Percentiles rank a stretch among this genome's conserved stretches.
These are phyloP conservation scores for Neodiprion pinetum DNA, from an alignment of 1,140 invertebrate species.

Conservation along the genomic window DNA sequence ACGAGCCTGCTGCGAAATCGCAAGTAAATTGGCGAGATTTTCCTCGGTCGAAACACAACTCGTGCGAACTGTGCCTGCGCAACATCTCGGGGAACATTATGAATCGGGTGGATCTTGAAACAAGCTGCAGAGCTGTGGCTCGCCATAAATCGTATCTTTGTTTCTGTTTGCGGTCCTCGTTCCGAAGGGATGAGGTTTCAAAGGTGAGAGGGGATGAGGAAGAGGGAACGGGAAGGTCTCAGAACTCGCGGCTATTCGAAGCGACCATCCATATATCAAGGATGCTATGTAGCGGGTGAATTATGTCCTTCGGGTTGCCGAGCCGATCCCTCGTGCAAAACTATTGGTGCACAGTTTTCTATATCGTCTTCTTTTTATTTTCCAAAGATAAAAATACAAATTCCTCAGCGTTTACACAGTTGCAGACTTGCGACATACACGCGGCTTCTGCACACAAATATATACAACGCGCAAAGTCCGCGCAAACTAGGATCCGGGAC, in stretches of 20 bases:
- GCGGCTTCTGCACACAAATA: no score
- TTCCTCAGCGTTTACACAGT: no score
- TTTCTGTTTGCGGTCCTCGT: slow-evolving; percentile 26
- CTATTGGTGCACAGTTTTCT: not conserved
- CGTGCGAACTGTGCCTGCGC: not conserved
- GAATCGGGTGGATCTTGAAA: not conserved
- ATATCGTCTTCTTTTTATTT: not conserved
- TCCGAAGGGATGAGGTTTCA: no score
- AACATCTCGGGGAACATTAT: not conserved
- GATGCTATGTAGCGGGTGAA: slow-evolving; percentile 26
- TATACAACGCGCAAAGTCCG: no score
- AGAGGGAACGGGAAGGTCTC: slow-evolving; percentile 3
- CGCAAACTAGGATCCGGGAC: no score
- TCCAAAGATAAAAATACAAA: not conserved
- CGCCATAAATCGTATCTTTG: slow-evolving; percentile 31
- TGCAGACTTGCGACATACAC: no score
- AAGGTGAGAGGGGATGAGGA: slow-evolving; percentile 18
- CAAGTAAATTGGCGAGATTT: no score
- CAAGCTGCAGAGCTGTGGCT: not conserved
- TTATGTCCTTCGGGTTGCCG: slow-evolving; percentile 26
- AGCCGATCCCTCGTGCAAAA: not conserved
- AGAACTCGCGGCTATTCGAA: slow-evolving; percentile 23
- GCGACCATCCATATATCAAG: slow-evolving; percentile 32
- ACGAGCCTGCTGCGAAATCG: no score
- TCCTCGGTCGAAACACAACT: not conserved